Evolutionary conservation across 2,888 invertebrate genomes (phyloP), one percentile per base, ranked within the genome.

Genomic region (Limnephilus lunatus): DNA sequence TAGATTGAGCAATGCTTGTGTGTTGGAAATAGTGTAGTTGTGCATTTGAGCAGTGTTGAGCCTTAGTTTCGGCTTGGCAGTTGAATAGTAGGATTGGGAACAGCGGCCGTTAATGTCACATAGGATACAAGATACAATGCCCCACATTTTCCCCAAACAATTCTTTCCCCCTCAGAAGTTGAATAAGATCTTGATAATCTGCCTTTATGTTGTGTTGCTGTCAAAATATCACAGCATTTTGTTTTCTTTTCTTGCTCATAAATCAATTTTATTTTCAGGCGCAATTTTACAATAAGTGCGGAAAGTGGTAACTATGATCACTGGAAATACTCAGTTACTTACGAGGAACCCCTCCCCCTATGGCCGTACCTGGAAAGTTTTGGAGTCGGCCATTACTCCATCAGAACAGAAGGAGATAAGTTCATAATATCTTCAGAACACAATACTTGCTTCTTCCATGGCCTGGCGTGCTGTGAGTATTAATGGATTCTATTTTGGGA

Each of bases 261-360:
- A 68, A n/a, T n/a, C 9, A 9, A 68, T n/a, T 25, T 68, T n/a
- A 68, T 68, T 68, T 68, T 68, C 85, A 92, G 92, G 89, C 88
- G 53, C 32, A 92, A 91, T 32, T 92, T 92, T 82, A 92, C 96
- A 93, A 96, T 98, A 85, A 95, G 97, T 1, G 95, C 96, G 0
- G 98, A 98, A 94, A 96, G 96, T 93, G 97, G 97, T 3, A 97
- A 97, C 94, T 96, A 96, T 94, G 97, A 97, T 88, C 96, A 97
- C 94, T 98, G 98, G 98, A 97, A 97, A 94, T 98, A 98, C 94
- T 96, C 97, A 0, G 97, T 97, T 0, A 94, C 96, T 93, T 98
- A 98, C 94, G 96, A 95, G 3, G 98, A 98, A 94, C 95, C 96
- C 94, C 95, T 98, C 85, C 97, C 97, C 3, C 96, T 97, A 93